Base-by-base conservation (phyloP, 1,140 invertebrate species). In the Sipha flava region DNA sequence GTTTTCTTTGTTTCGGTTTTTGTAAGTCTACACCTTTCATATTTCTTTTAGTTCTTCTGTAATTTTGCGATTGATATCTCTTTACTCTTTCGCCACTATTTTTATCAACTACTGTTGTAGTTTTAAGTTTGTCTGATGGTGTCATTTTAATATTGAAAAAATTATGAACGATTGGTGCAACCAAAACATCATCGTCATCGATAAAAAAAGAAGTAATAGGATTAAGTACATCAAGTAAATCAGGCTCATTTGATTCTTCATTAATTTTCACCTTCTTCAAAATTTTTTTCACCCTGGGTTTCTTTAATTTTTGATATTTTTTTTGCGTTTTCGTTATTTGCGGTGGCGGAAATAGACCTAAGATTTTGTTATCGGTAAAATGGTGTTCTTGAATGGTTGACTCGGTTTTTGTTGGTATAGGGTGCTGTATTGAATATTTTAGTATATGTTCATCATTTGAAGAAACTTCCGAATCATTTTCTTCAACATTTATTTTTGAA, bases 91-190 rank as follows among this genome's bases (percentile, higher is more conserved):
- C 49, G 4, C 21, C 31, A 18, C 2, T 40, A 26, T 37, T 77
- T 43, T 43, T 57, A 5, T 77, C 73, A 26, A 77, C 0, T 0
- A 12, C 43, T 26, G 31, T 77, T 26, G 16, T 43, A 3, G 73
- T 43, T 4, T 57, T 54, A n/a, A 77, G 14, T 37, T 73, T 73
- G 1, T 21, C n/a, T 9, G 29, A 40, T 14, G 73, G 73, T n/a
- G 52, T 37, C 12, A 57, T 77, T 59, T 77, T 77, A 40, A 57
- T 77, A 43, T 77, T 77, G 29, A 77, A 77, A 59, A 57, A 77
- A 43, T 77, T 57, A 3, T 77, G 73, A 26, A 57, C 34, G 18
- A 77, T 14, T 18, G 73, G 21, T 18, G 12, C 37, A 43, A 6
- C 16, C 6, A 37, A 18, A 9, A 5, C 14, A 12, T 77, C 31